Percentiles rank a stretch among this genome's conserved stretches.
Conservation (phyloP, 23 tunicate species). For the Pegea sp. region DNA sequence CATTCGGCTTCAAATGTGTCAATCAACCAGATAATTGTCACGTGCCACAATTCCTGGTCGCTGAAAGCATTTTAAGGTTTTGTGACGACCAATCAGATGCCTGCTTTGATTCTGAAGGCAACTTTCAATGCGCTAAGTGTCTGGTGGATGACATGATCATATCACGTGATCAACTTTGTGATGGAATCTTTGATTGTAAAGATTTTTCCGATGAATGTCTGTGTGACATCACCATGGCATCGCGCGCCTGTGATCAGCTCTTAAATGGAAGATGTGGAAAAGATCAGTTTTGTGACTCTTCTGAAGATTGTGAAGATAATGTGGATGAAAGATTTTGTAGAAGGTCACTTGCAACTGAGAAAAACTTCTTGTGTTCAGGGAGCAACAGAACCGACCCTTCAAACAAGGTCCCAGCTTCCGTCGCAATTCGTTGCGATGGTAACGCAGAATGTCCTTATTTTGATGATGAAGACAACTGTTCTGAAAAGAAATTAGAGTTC, state of each 20-base stretch:
- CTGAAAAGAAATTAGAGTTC: too few species aligned
- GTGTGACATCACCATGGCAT: not conserved
- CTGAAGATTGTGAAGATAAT: not conserved
- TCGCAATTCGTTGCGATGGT: too few species aligned
- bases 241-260: slow-evolving; percentile 10
- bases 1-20: slow-evolving; percentile 18
- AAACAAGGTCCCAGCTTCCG: not conserved
- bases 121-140: slow-evolving; percentile 15
- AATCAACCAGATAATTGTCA: not conserved
- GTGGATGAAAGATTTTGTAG: not conserved
- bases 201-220: slow-evolving; percentile 26
- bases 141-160: slow-evolving; percentile 13
- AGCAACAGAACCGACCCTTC: not conserved
- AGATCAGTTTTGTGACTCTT: not conserved
- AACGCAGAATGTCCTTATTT: too few species aligned
- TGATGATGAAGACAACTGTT: too few species aligned
- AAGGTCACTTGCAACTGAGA: too few species aligned
- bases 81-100: not conserved
- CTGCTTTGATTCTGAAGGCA: too few species aligned
- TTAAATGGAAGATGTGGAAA: too few species aligned
- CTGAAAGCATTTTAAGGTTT: slow-evolving; percentile 6
- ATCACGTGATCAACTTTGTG: slow-evolving; percentile 14
- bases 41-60: slow-evolving; percentile 16
- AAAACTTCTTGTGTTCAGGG: not conserved
- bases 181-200: slow-evolving; percentile 15